phyloP scores from a whole-genome alignment of 2,797 vertebrate species.

The Champsocephalus esox region DNA sequence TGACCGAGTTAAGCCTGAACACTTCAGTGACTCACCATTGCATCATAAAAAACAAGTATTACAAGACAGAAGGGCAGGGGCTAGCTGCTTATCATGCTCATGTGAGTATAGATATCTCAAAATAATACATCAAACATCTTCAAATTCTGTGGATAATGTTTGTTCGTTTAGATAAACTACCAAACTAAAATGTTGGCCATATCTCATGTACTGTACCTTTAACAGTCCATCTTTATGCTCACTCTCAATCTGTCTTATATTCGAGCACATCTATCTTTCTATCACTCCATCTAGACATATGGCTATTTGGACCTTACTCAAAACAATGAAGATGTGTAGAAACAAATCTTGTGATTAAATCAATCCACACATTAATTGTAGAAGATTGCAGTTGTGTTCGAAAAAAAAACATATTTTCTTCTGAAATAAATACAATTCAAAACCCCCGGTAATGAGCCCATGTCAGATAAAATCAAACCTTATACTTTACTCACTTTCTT shows the following conservation, averaged over 20 bases:
- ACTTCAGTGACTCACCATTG: no score
- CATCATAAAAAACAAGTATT: no score
- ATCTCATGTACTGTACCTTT: neutral
- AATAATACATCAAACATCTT: no score
- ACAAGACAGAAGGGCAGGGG: no score
- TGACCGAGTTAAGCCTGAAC: no score
- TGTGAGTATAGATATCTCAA: no score
- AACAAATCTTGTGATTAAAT: neutral
- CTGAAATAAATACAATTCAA: neutral
- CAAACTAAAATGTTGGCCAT: no score
- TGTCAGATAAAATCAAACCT: slow-evolving; percentile 2
- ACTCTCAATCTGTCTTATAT: neutral
- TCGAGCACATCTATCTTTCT: neutral
- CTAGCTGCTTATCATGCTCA: no score
- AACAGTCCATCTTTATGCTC: neutral
- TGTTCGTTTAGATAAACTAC: no score
- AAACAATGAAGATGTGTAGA: neutral
- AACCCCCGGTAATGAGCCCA: neutral
- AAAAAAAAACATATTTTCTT: neutral
- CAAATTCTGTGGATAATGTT: no score
- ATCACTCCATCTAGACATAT: neutral
- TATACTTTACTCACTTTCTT: neutral
- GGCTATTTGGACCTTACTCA: neutral
- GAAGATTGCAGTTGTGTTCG: neutral
- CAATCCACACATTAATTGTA: neutral